These are phyloP conservation scores for Barbus barbus DNA, from an alignment of 2,113 vertebrate genomes.

Conservation along the genomic window DNA sequence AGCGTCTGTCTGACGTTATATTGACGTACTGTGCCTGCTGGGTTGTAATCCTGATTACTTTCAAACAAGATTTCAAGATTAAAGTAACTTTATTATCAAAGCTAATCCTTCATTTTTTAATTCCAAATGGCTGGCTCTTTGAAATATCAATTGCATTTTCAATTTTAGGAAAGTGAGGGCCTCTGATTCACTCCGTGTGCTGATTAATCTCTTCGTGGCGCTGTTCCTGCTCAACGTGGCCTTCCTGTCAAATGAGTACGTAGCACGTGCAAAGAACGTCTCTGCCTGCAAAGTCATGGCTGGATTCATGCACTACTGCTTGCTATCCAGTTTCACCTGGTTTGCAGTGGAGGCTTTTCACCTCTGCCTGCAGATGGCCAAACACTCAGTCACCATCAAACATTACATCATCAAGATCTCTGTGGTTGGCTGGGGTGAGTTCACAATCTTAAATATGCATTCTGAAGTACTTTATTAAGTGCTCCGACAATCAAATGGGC, in stretches of 20 bases:
- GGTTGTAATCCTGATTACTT: no score
- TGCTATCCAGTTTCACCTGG: constrained; percentile 85
- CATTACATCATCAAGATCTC: constrained; percentile 77
- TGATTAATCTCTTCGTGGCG: constrained; percentile 76
- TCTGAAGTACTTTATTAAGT: background rate
- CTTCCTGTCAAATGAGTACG: constrained; percentile 74
- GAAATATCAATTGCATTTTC: no score
- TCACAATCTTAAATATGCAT: background rate
- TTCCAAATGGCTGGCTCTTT: background rate
- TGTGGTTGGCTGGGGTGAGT: constrained; percentile 80
- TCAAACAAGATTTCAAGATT: background rate
- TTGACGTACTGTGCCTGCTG: no score
- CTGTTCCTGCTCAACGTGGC: constrained; percentile 77
- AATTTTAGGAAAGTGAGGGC: constrained; percentile 66
- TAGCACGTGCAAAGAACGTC: accelerated
- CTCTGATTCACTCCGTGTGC: constrained; percentile 65
- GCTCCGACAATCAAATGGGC: background rate
- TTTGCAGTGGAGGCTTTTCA: constrained; percentile 79
- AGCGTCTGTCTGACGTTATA: no score
- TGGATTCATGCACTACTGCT: constrained; percentile 77
- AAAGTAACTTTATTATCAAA: background rate
- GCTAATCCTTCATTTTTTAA: background rate
- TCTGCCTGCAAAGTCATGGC: constrained; percentile 69
- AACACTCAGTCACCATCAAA: constrained; percentile 56
- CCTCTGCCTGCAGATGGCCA: constrained; percentile 76